These are phyloP conservation scores for Neogobius melanostomus DNA, from an alignment of 2,113 vertebrate genomes.

Conservation along the genomic window DNA sequence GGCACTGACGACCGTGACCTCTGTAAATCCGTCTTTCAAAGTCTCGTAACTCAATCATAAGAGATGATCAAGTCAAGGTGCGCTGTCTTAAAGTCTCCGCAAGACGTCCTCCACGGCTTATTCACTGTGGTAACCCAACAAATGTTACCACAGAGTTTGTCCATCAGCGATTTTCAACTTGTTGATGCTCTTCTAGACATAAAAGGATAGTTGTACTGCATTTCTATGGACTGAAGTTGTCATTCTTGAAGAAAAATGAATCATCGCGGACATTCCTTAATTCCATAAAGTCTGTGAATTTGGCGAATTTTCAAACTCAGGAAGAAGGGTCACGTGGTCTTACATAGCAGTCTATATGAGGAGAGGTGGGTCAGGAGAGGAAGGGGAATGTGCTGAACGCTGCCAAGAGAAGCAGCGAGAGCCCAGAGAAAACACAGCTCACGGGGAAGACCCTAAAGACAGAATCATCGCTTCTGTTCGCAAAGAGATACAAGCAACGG, in stretches of 20 bases:
- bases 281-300: too few species aligned
- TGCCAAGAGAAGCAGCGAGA: conserved; percentile 52
- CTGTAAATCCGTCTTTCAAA: neutral
- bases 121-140: neutral
- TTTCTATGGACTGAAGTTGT: too few species aligned
- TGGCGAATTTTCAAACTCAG: too few species aligned
- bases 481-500: neutral
- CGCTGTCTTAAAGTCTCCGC: neutral
- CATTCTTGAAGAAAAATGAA: too few species aligned
- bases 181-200: too few species aligned
- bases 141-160: neutral
- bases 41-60: neutral
- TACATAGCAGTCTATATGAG: neutral
- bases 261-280: too few species aligned
- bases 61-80: neutral
- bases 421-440: conserved; percentile 59
- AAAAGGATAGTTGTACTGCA: too few species aligned
- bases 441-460: conserved; percentile 29
- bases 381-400: conserved; percentile 50
- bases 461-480: neutral
- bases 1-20: neutral
- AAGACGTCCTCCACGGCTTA: neutral
- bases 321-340: too few species aligned
- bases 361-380: neutral
- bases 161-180: neutral